These are phyloP conservation scores for Lobophora halterata DNA, from an alignment of 2,888 invertebrate genomes.

Conservation along the genomic window DNA sequence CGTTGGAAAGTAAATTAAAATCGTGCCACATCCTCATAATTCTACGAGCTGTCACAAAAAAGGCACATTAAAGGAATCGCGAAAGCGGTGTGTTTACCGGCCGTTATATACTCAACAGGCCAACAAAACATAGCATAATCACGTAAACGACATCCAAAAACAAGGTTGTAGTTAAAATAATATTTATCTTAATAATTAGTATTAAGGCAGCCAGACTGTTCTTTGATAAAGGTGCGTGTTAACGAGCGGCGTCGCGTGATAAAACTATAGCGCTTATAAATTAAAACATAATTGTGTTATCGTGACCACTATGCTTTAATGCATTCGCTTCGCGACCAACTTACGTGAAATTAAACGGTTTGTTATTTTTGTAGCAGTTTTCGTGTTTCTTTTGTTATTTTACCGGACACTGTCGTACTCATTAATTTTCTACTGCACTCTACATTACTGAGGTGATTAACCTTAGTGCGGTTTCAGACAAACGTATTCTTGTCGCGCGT, in stretches of 20 bases:
- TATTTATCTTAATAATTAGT: constrained; percentile 80
- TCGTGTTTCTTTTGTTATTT: constrained; percentile 10
- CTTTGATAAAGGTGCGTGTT: constrained; percentile 75
- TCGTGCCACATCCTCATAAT: constrained; percentile 28
- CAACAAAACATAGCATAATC: constrained; percentile 51
- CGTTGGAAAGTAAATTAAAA: constrained; percentile 18
- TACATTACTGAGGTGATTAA: no score
- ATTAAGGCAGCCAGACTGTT: constrained; percentile 67
- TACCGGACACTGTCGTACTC: constrained; percentile 8
- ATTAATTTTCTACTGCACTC: no score
- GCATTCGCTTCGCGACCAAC: constrained; percentile 48
- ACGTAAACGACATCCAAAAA: constrained; percentile 64
- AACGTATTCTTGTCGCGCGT: no score
- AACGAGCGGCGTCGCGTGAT: constrained; percentile 66
- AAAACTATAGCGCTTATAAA: constrained; percentile 70
- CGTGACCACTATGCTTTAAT: constrained; percentile 75
- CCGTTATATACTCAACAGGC: constrained; percentile 45
- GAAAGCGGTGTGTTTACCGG: constrained; percentile 42
- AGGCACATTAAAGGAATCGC: constrained; percentile 37
- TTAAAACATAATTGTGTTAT: constrained; percentile 80
- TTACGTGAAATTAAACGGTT: constrained; percentile 29
- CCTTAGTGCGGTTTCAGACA: no score
- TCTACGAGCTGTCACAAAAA: constrained; percentile 30
- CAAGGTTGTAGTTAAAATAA: constrained; percentile 68
- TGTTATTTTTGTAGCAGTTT: constrained; percentile 28